Conservation (phyloP, 2,888 invertebrate genomes). For the Idaea dimidiata region DNA sequence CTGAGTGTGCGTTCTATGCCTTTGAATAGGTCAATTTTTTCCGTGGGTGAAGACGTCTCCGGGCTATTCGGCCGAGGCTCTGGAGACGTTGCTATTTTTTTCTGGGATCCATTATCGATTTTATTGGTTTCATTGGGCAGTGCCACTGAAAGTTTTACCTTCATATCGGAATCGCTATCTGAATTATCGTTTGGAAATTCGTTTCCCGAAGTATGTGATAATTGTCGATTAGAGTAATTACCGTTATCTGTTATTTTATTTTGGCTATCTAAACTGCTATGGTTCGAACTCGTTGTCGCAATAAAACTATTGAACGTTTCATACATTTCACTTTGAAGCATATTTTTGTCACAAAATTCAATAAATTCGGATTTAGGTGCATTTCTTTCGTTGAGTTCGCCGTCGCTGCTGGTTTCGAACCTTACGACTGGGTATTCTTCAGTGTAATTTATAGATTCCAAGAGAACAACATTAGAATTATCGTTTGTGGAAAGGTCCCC, state of each 20-base stretch:
- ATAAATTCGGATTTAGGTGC: constrained; percentile 49
- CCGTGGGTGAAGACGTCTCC: constrained; percentile 44
- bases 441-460: constrained; percentile 63
- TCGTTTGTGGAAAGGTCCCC: constrained; percentile 44
- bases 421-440: constrained; percentile 58
- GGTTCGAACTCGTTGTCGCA: constrained; percentile 58
- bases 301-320: constrained; percentile 72
- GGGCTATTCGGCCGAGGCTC: constrained; percentile 50
- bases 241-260: constrained; percentile 50
- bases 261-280: constrained; percentile 56
- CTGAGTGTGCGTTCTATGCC: constrained; percentile 78
- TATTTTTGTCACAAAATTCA: constrained; percentile 67
- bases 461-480: constrained; percentile 53
- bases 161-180: constrained; percentile 49
- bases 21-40: constrained; percentile 77
- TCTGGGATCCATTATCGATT: constrained; percentile 44
- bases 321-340: constrained; percentile 72
- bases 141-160: constrained; percentile 64
- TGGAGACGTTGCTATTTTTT: constrained; percentile 61
- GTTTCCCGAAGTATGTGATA: constrained; percentile 61
- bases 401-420: constrained; percentile 48
- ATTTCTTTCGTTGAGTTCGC: constrained; percentile 45
- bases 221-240: constrained; percentile 53
- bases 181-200: constrained; percentile 59
- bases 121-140: constrained; percentile 49